phyloP scores from a whole-genome alignment of 2,113 vertebrate species.

The Quiscalus mexicanus region DNA sequence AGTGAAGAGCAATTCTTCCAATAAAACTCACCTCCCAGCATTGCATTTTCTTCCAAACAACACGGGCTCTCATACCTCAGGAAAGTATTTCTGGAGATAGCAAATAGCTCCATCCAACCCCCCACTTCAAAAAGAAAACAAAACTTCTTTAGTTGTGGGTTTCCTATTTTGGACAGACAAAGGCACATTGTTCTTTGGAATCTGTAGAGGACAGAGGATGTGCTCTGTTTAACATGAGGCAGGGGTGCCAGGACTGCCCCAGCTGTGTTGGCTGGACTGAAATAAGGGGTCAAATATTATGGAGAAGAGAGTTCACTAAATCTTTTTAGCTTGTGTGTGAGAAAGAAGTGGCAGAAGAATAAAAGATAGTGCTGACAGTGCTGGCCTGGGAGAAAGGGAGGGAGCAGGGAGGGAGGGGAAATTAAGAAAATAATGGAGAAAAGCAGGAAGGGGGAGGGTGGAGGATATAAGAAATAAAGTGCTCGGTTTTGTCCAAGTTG shows the following conservation, averaged over 20 bases:
- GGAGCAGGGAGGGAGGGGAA: not conserved
- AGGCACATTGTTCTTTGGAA: not conserved
- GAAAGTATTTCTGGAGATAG: not conserved
- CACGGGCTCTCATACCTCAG: not conserved
- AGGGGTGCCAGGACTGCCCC: not conserved
- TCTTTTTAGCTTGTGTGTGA: not conserved
- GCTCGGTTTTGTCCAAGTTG: slow-evolving; percentile 12
- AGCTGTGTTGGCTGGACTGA: not conserved
- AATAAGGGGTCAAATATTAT: not conserved
- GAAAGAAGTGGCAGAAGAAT: not conserved
- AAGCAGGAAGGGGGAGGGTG: not conserved
- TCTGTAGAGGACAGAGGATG: not conserved
- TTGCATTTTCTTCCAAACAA: not conserved
- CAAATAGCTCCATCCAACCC: not conserved
- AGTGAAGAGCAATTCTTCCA: not conserved
- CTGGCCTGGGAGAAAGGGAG: not conserved
- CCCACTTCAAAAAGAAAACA: not conserved
- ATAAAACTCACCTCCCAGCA: not conserved
- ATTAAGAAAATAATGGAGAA: slow-evolving; percentile 50
- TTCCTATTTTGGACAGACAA: not conserved
- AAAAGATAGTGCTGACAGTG: slow-evolving; percentile 18
- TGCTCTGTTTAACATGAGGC: not conserved
- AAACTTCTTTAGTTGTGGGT: not conserved
- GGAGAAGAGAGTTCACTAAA: not conserved
- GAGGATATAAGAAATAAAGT: not conserved